Evolutionary conservation across 2,797 vertebrate genomes (phyloP).

Genomic region (Pseudotriccus pelzelni): DNA sequence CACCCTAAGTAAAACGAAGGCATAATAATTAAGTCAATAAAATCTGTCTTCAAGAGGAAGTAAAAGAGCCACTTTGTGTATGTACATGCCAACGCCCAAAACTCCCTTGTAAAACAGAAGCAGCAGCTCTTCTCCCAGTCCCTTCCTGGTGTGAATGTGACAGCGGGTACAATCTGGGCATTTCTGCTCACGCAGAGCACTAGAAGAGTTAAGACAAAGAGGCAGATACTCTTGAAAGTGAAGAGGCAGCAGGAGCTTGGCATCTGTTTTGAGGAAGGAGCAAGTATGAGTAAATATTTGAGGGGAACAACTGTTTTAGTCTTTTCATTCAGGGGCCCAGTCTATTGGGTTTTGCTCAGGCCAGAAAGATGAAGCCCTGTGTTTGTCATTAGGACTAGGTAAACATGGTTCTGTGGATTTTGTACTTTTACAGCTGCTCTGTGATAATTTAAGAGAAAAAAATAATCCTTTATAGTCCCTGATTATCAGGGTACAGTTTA

Average conservation of each 20-base stretch:
- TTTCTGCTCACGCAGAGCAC: background rate
- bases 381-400: conserved; percentile 58
- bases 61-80: background rate
- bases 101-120: background rate
- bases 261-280: conserved; percentile 20
- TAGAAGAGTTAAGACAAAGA: background rate
- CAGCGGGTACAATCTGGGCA: background rate
- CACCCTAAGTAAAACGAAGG: background rate
- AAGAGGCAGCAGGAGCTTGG: conserved; percentile 11
- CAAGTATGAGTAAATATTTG: conserved; percentile 46
- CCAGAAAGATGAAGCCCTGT: conserved; percentile 1
- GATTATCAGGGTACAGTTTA: conserved; percentile 77
- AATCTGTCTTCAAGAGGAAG: conserved; percentile 11
- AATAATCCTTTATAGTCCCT: conserved; percentile 77
- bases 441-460: conserved; percentile 76
- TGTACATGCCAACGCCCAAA: background rate
- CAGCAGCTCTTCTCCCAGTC: background rate
- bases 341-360: background rate
- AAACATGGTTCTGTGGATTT: conserved; percentile 75
- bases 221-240: background rate
- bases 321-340: background rate
- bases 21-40: conserved; percentile 38
- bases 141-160: conserved; percentile 22
- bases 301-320: conserved; percentile 1
- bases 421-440: conserved; percentile 77